phyloP scores from a whole-genome alignment of 2,797 vertebrate genomes.

The Amniataba percoides region DNA sequence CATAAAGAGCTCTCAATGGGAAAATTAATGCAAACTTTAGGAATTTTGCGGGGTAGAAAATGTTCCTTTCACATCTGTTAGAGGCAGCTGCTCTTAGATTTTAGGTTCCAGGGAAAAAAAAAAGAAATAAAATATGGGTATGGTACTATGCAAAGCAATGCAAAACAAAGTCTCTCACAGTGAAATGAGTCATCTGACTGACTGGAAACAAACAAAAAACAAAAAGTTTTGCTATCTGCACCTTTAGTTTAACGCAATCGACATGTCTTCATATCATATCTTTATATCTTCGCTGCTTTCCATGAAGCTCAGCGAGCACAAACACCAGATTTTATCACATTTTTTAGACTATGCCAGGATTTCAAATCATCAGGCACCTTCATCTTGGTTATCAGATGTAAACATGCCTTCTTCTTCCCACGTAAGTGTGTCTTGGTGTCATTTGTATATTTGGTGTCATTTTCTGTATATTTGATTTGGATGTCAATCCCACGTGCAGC shows the following conservation, averaged over 20 bases:
- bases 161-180: conserved; percentile 5
- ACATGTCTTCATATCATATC: background rate
- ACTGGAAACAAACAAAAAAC: background rate
- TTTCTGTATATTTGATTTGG: background rate
- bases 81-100: conserved; percentile 33
- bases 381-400: background rate
- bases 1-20: conserved; percentile 12
- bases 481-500: background rate
- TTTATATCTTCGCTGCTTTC: background rate
- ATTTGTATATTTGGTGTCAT: background rate
- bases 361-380: background rate
- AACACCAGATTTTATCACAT: background rate
- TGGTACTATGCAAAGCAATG: background rate
- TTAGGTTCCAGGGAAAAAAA: background rate
- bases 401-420: conserved; percentile 1
- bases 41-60: conserved; percentile 10
- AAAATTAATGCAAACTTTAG: conserved; percentile 38
- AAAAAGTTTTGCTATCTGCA: background rate
- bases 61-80: conserved; percentile 32
- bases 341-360: background rate
- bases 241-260: background rate
- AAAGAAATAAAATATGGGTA: conserved; percentile 3
- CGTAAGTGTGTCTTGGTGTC: background rate
- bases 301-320: background rate
- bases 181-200: background rate